These are phyloP conservation scores for Cryptoprocta ferox DNA, from an alignment of 2,797 vertebrate genomes.

Conservation along the genomic window DNA sequence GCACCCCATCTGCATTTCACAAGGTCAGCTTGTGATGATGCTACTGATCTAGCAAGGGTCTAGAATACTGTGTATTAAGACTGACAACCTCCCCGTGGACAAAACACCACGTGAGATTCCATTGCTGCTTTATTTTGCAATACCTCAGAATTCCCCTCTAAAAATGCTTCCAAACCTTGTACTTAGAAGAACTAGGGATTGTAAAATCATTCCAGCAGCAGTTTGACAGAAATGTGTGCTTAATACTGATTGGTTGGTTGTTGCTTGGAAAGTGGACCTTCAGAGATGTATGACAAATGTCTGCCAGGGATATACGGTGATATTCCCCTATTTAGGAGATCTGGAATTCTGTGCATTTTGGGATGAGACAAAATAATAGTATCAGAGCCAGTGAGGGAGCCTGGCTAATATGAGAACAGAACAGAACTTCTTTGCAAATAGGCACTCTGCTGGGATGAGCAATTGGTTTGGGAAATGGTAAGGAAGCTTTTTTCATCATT, in stretches of 20 bases:
- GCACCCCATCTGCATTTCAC: background rate
- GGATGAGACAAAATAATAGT: background rate
- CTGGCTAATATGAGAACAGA: background rate
- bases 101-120: background rate
- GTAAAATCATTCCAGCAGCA: background rate
- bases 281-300: background rate
- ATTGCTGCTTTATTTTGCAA: background rate
- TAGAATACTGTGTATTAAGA: background rate
- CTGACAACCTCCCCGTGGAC: background rate
- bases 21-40: background rate
- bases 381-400: background rate
- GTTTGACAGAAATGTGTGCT: background rate
- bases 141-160: background rate
- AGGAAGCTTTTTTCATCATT: constrained; percentile 19
- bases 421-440: background rate
- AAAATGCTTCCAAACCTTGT: background rate
- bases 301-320: background rate
- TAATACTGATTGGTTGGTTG: background rate
- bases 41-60: too few species aligned
- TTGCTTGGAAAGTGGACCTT: background rate
- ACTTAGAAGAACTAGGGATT: background rate
- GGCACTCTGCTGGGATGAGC: background rate
- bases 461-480: background rate
- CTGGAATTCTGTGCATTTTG: background rate
- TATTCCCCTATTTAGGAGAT: too few species aligned